These are phyloP conservation scores for Pristis pectinata DNA, from an alignment of 2,797 vertebrate genomes.

Conservation along the genomic window DNA sequence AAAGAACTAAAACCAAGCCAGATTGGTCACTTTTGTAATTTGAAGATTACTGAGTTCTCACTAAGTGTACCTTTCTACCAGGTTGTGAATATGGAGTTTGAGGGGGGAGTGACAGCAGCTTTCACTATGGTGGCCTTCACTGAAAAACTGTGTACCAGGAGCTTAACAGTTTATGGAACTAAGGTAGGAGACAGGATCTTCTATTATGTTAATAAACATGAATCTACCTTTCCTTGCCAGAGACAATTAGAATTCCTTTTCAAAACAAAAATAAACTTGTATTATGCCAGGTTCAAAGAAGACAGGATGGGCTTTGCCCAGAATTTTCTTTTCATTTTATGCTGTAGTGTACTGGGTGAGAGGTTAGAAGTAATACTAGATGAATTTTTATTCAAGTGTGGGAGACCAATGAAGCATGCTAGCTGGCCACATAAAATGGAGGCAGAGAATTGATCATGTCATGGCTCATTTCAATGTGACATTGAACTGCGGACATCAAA, in stretches of 20 bases:
- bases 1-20: not conserved
- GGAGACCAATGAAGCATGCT: not conserved
- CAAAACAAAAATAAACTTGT: not conserved
- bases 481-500: not conserved
- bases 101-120: constrained; percentile 69
- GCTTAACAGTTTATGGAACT: constrained; percentile 66
- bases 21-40: not conserved
- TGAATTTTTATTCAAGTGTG: not conserved
- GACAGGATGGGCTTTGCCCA: not conserved
- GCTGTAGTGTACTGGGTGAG: not conserved
- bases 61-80: constrained; percentile 43
- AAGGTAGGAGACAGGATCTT: constrained; percentile 53
- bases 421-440: too few relatives aligned
- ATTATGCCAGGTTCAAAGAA: not conserved
- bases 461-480: not conserved
- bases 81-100: constrained; percentile 81
- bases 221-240: constrained; percentile 13
- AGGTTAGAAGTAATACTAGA: not conserved
- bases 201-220: not conserved
- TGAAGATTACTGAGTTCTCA: not conserved
- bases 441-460: not conserved
- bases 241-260: not conserved
- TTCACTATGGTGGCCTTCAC: constrained; percentile 79
- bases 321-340: not conserved
- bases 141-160: constrained; percentile 57